A percentile compares a stretch with the other conserved stretches of the same genome.
phyloP scores from a whole-genome alignment of 2,113 vertebrate genomes.

The Brevimyrus niger region DNA sequence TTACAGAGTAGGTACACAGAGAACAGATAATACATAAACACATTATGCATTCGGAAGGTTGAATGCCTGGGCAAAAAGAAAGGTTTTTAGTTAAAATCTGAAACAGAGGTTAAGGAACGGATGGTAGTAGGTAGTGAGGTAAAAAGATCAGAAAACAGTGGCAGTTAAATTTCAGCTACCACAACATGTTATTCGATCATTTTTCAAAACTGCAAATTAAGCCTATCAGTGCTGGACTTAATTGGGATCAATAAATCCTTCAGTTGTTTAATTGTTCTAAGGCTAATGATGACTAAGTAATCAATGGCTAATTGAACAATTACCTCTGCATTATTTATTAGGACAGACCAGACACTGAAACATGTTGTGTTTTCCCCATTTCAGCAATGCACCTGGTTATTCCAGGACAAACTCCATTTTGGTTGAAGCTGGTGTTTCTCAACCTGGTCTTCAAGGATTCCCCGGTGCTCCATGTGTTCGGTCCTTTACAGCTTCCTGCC shows the following conservation, averaged over 20 bases:
- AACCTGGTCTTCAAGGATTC: not conserved
- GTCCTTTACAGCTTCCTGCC: not conserved
- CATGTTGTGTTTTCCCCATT: not conserved
- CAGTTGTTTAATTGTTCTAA: not conserved
- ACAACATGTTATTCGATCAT: not conserved
- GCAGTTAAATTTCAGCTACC: not conserved
- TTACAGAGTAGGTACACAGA: no score
- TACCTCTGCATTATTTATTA: not conserved
- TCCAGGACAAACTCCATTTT: not conserved
- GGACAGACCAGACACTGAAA: not conserved
- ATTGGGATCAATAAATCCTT: not conserved
- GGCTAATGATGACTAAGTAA: conserved; percentile 2
- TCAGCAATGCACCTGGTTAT: not conserved
- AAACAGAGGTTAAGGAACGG: no score
- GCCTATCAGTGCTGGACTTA: not conserved
- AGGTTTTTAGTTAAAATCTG: no score
- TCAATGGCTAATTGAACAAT: not conserved
- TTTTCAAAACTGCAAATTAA: not conserved
- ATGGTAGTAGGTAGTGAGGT: no score
- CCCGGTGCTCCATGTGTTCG: not conserved
- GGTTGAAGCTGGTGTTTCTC: not conserved
- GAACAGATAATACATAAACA: no score
- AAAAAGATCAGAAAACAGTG: not conserved
- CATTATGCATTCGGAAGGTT: no score
- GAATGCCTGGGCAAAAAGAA: no score